Evolutionary conservation across 2,113 vertebrate genomes (phyloP).

Genomic region (Myrmophylax atrothorax): DNA sequence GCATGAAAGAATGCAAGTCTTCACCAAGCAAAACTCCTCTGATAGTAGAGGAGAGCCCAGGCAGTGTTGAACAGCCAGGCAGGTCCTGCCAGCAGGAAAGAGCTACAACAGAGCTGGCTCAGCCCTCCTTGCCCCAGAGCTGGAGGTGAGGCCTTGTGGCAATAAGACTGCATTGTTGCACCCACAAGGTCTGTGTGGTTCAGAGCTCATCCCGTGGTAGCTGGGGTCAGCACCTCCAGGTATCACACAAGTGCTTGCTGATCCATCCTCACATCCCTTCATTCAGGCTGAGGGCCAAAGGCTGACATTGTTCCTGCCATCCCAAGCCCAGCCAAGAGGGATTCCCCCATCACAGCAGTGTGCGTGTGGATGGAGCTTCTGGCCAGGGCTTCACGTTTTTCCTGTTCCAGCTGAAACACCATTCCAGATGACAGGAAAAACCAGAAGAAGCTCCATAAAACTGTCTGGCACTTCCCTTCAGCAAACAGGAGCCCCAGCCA

Average conservation of each 20-base stretch:
- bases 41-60: not conserved
- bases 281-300: not conserved
- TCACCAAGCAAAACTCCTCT: not conserved
- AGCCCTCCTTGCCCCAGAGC: not conserved
- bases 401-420: not conserved
- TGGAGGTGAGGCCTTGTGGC: not conserved
- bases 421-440: not conserved
- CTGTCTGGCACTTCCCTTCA: not conserved
- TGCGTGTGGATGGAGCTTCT: not conserved
- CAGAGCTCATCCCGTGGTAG: not conserved
- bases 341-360: not conserved
- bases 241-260: accelerated
- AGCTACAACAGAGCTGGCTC: not conserved
- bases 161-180: accelerated
- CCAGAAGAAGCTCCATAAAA: slow-evolving; percentile 5
- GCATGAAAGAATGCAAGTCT: not conserved
- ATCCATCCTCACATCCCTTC: not conserved
- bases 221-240: not conserved
- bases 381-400: not conserved
- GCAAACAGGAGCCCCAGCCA: slow-evolving; percentile 24
- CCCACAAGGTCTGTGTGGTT: not conserved
- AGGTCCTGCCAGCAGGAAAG: not conserved
- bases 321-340: not conserved
- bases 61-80: accelerated
- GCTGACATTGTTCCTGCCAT: not conserved